Evolutionary conservation across 2,888 invertebrate species (phyloP).

Genomic region (Xylocampa areola): DNA sequence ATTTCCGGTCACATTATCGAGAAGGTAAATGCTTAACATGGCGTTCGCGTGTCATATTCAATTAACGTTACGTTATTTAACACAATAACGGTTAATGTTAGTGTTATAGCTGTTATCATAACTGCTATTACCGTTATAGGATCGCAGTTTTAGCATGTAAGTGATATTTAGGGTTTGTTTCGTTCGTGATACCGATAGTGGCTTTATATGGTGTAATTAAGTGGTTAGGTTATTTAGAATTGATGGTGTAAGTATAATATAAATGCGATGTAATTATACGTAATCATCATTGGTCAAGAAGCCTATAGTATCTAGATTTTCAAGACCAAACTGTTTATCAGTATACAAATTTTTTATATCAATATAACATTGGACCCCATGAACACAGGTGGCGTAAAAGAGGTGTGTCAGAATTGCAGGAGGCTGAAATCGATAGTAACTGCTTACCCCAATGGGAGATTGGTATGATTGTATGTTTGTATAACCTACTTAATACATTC

Average conservation of each 20-base stretch:
- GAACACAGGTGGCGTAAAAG: too few relatives aligned
- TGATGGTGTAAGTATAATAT: not conserved
- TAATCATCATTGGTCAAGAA: too few relatives aligned
- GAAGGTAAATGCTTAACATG: slow-evolving; percentile 30
- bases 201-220: slow-evolving; percentile 14
- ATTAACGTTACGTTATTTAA: slow-evolving; percentile 52
- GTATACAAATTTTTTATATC: too few relatives aligned
- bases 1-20: slow-evolving; percentile 33
- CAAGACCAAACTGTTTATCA: too few relatives aligned
- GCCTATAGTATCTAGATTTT: too few relatives aligned
- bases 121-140: slow-evolving; percentile 47
- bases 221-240: slow-evolving; percentile 6
- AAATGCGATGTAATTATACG: too few relatives aligned
- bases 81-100: slow-evolving; percentile 42
- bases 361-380: too few relatives aligned
- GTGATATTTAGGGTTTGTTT: slow-evolving; percentile 37
- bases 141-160: slow-evolving; percentile 50
- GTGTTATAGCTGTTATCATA: slow-evolving; percentile 52
- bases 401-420: too few relatives aligned
- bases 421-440: too few relatives aligned
- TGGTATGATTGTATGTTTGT: too few relatives aligned
- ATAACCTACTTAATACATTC: too few relatives aligned
- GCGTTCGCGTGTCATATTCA: slow-evolving; percentile 42
- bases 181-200: slow-evolving; percentile 15
- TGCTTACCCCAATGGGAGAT: too few relatives aligned